phyloP scores from a whole-genome alignment of 2,113 vertebrate genomes.

The Zosterops japonicus region DNA sequence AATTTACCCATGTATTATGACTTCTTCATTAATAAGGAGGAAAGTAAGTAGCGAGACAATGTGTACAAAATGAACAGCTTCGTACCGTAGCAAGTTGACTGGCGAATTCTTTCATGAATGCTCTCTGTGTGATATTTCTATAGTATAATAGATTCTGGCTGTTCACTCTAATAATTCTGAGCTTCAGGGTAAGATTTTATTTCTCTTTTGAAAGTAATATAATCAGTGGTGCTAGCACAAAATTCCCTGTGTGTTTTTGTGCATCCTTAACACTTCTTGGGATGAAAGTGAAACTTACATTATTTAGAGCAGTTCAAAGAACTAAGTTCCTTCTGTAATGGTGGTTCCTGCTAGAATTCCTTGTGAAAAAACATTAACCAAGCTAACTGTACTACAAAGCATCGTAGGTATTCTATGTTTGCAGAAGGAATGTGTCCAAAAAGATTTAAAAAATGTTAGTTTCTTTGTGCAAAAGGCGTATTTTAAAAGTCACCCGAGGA shows the following conservation, averaged over 20 bases:
- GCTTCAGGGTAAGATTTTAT: conserved; percentile 71
- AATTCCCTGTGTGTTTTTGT: conserved; percentile 70
- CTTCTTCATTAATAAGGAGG: conserved; percentile 64
- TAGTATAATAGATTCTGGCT: conserved; percentile 67
- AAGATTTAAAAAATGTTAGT: conserved; percentile 53
- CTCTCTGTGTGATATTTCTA: conserved; percentile 70
- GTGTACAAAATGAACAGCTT: conserved; percentile 59
- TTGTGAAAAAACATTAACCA: conserved; percentile 60
- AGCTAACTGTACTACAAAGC: conserved; percentile 49
- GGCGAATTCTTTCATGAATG: conserved; percentile 61
- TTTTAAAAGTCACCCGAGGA: conserved; percentile 50
- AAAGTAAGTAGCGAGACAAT: conserved; percentile 60
- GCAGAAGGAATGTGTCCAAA: conserved; percentile 39
- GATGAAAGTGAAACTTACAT: conserved; percentile 62
- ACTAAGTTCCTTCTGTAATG: conserved; percentile 50
- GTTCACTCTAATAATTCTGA: conserved; percentile 70
- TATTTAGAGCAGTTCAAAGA: conserved; percentile 67
- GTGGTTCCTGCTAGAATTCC: conserved; percentile 52
- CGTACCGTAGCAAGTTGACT: conserved; percentile 16
- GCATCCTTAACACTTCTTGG: conserved; percentile 67
- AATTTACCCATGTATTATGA: conserved; percentile 43
- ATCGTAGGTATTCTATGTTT: conserved; percentile 50
- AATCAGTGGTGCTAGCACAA: conserved; percentile 69
- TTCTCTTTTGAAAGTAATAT: conserved; percentile 73
- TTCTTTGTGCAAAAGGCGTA: conserved; percentile 14